Evolutionary conservation across 2,113 vertebrate genomes (phyloP).

Genomic region (Ondatra zibethicus): DNA sequence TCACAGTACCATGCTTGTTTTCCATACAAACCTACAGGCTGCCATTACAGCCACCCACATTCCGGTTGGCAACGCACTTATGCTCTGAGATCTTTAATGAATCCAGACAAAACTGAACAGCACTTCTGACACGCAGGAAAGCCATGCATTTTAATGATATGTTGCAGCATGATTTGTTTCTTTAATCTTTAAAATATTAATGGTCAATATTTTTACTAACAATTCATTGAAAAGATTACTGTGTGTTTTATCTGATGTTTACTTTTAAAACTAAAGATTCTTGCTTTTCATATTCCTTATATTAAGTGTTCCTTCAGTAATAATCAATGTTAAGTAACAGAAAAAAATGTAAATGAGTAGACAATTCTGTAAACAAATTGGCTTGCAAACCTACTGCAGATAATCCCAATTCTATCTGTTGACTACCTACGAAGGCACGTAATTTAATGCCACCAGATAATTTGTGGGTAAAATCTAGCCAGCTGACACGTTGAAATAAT

Average conservation of each 20-base stretch:
- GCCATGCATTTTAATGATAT: slow-evolving; percentile 81
- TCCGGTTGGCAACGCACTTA: slow-evolving; percentile 86
- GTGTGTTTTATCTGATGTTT: slow-evolving; percentile 52
- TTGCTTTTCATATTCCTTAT: slow-evolving; percentile 49
- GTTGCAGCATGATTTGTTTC: slow-evolving; percentile 73
- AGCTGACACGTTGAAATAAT: slow-evolving; percentile 81
- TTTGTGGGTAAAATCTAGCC: slow-evolving; percentile 83
- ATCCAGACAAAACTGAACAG: slow-evolving; percentile 84
- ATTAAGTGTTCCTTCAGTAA: slow-evolving; percentile 60
- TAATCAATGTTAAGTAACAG: slow-evolving; percentile 53
- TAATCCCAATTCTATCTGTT: slow-evolving; percentile 74
- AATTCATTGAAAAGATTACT: slow-evolving; percentile 45
- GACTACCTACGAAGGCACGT: slow-evolving; percentile 81
- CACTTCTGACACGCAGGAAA: slow-evolving; percentile 76
- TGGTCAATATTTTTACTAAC: slow-evolving; percentile 68
- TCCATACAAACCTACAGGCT: slow-evolving; percentile 90
- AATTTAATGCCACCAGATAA: slow-evolving; percentile 85
- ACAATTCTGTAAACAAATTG: slow-evolving; percentile 79
- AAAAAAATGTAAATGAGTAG: slow-evolving; percentile 70
- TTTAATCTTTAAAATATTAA: slow-evolving; percentile 71
- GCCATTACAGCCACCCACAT: slow-evolving; percentile 90
- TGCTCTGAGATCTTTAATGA: slow-evolving; percentile 86
- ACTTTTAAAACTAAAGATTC: slow-evolving; percentile 54
- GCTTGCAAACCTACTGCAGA: slow-evolving; percentile 68
- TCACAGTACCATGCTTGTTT: slow-evolving; percentile 91